Evolutionary conservation across 2,888 invertebrate species (phyloP).

Genomic region (Idaea dimidiata): DNA sequence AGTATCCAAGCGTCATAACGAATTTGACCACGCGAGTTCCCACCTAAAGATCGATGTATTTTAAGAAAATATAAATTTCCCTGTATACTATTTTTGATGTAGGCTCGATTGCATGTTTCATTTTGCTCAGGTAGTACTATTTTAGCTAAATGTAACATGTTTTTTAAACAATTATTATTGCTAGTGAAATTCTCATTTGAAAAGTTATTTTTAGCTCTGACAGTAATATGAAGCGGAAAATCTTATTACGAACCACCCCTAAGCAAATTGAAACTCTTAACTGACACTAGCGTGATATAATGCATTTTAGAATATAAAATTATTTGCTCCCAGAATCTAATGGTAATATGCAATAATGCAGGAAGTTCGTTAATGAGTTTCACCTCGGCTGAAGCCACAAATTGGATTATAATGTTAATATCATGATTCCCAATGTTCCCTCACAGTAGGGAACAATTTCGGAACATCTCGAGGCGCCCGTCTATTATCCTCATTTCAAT

Average conservation of each 20-base stretch:
- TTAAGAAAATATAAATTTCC: too few species aligned
- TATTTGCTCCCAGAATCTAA: conserved; percentile 46
- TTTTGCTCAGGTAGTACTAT: too few species aligned
- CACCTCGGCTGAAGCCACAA: conserved; percentile 66
- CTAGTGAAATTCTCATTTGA: conserved; percentile 28
- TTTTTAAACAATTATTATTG: conserved; percentile 16
- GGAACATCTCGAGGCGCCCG: conserved; percentile 60
- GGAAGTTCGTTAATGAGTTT: conserved; percentile 72
- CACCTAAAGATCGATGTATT: too few species aligned
- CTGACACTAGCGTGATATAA: conserved; percentile 49
- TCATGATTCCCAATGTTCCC: conserved; percentile 59
- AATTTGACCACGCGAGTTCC: too few species aligned
- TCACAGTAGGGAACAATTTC: conserved; percentile 56
- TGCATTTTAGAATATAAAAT: conserved; percentile 56
- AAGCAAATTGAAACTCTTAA: conserved; percentile 42
- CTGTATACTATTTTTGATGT: too few species aligned
- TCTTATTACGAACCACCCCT: conserved; percentile 52
- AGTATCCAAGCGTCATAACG: too few species aligned
- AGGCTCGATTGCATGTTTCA: too few species aligned
- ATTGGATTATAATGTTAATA: conserved; percentile 79
- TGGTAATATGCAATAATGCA: conserved; percentile 71
- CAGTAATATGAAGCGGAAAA: conserved; percentile 56
- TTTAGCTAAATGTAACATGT: too few species aligned
- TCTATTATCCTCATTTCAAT: conserved; percentile 79
- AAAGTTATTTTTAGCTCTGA: conserved; percentile 55